Percentiles rank a stretch among this genome's conserved stretches.
Conservation (phyloP, 2,113 vertebrate genomes). For the Silurus glanis region DNA sequence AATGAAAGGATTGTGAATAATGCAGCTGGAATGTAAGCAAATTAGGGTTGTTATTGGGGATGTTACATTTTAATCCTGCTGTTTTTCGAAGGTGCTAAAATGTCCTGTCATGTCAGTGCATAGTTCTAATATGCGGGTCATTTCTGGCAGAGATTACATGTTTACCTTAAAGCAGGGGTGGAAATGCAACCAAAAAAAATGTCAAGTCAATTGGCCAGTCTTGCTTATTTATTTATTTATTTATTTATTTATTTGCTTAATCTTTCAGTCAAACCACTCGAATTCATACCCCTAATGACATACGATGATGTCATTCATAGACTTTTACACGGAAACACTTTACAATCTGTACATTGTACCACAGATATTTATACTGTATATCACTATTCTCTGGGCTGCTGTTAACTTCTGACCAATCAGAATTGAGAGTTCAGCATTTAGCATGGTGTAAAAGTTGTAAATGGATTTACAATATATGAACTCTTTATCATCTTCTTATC, state of each 20-base stretch:
- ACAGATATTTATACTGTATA: not conserved
- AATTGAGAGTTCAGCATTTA: not conserved
- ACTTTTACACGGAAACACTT: not conserved
- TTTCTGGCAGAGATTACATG: not conserved
- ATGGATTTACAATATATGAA: not conserved
- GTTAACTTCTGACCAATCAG: not conserved
- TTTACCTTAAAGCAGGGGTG: not conserved
- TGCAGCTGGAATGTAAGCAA: constrained; percentile 8
- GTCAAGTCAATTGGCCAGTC: not conserved
- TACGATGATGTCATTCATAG: not conserved
- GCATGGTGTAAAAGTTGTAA: not conserved
- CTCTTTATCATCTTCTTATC: not conserved
- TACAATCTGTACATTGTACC: not conserved
- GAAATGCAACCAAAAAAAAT: not conserved
- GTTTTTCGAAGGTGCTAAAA: not conserved
- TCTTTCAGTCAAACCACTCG: not conserved
- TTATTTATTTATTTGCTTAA: not conserved
- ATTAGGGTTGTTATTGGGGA: not conserved
- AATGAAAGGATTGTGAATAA: constrained; percentile 9
- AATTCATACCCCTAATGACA: not conserved
- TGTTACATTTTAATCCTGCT: constrained; percentile 14
- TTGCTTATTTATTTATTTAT: not conserved
- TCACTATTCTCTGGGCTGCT: not conserved
- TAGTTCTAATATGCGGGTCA: not conserved
- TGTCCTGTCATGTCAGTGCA: constrained; percentile 24